These are phyloP conservation scores for Parasteatoda tepidariorum DNA, from an alignment of 1,140 invertebrate genomes.

Conservation along the genomic window DNA sequence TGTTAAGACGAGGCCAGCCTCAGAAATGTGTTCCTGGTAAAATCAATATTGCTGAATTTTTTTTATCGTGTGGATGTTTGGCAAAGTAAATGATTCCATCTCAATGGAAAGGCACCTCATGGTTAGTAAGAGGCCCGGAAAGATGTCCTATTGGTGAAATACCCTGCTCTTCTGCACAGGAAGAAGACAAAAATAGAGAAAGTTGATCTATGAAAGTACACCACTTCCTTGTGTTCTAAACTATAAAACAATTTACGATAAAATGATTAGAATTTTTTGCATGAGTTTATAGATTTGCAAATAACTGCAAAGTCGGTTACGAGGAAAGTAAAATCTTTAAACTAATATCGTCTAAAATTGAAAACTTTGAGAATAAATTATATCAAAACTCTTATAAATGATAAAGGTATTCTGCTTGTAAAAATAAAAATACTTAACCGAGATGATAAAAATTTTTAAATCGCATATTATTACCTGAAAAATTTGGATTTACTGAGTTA, in stretches of 20 bases:
- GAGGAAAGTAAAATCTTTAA: too few relatives aligned
- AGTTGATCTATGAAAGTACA: background rate
- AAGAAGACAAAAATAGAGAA: background rate
- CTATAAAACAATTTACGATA: background rate
- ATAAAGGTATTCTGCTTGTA: too few relatives aligned
- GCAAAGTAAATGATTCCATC: background rate
- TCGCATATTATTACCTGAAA: too few relatives aligned
- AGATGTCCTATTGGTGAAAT: slow-evolving; percentile 4
- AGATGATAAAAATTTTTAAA: too few relatives aligned
- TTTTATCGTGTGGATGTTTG: slow-evolving; percentile 8
- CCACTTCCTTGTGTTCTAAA: too few relatives aligned
- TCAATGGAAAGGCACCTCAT: background rate
- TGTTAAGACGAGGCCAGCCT: background rate
- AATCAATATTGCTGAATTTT: slow-evolving; percentile 26
- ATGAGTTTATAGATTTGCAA: slow-evolving; percentile 6
- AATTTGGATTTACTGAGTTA: too few relatives aligned
- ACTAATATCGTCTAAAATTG: background rate
- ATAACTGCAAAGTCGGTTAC: background rate
- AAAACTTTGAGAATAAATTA: background rate
- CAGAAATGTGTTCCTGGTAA: slow-evolving; percentile 17
- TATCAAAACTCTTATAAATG: too few relatives aligned
- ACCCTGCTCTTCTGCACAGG: background rate
- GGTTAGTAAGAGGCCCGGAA: background rate
- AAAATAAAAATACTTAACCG: too few relatives aligned
- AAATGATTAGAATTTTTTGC: background rate